Base-by-base conservation (phyloP, 92 coral and sea anemone species). In the Phenganax subtilis region DNA sequence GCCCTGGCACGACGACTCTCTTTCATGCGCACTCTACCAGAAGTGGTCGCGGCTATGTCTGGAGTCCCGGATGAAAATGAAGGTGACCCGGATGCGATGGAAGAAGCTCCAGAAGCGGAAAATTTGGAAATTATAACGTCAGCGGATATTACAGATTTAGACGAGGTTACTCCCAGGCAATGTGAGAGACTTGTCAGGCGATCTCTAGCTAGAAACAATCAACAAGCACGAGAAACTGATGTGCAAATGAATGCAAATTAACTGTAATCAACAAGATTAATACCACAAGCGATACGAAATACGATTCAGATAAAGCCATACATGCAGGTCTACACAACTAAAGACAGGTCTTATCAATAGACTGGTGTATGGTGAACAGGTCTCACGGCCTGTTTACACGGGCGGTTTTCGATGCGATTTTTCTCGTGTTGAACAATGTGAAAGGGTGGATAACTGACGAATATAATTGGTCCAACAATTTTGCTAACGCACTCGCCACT, bases 1-100 rank as follows among this genome's bases (percentile, higher is more conserved):
- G 62, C 76, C 15, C 77, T 59, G 76, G 97, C 92, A 37, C 80
- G 81, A 76, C 83, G 71, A 37, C 86, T 90, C 74, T 87, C 97
- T 0, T 78, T 29, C 8, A 80, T 78, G 85, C 77, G 75, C 30
- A 84, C 75, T 27, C 75, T 94, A 85, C 54, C 84, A 30, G 82
- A 84, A 62, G 98, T 90, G 15, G 72, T 85, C 57, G 70, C 54
- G 54, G 20, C 85, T 59, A 82, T 86, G 72, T 17, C 54, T 28
- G 61, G 57, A 12, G 53, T 28, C 10, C 6, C 64, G 54, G 17
- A 9, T 27, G 54, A 82, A 8, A 51, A 17, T 54, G 69, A 51
- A 15, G 15, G 77, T 47, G 64, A 53, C 60, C 83, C 44, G 14
- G 68, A 30, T 53, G 5, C 14, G 12, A n/a, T 3, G 0, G 76